These are phyloP conservation scores for Calcarius lapponicus DNA, from an alignment of 2,797 vertebrate species.

Conservation along the genomic window DNA sequence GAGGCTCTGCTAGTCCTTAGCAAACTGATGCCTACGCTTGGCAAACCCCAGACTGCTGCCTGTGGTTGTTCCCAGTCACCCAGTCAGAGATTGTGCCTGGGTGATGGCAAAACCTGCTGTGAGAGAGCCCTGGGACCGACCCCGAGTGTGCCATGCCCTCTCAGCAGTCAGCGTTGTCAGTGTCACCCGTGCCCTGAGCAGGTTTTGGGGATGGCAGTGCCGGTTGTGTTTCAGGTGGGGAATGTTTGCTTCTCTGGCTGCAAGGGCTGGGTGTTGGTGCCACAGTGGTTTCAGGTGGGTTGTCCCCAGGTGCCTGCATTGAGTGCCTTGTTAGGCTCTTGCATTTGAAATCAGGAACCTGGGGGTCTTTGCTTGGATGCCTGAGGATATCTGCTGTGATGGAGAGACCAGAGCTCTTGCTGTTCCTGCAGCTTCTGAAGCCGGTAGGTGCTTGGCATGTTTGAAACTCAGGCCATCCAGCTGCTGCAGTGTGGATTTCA, in stretches of 20 bases:
- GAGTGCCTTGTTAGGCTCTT: neutral
- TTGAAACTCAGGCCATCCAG: neutral
- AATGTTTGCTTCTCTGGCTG: accelerated
- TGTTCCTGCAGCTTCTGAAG: neutral
- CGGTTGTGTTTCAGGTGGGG: neutral
- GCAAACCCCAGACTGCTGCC: neutral
- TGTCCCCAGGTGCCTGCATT: neutral
- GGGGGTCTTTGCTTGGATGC: neutral
- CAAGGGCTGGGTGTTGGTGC: too few species aligned
- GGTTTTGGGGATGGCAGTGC: neutral
- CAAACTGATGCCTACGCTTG: neutral
- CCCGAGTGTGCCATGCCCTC: accelerated
- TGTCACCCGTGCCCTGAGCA: neutral
- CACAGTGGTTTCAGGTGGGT: accelerated
- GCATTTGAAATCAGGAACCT: neutral
- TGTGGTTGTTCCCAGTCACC: neutral
- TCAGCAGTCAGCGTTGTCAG: accelerated
- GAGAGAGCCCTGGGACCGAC: accelerated
- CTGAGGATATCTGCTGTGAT: neutral
- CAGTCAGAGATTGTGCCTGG: neutral
- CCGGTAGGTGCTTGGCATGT: neutral
- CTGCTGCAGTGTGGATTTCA: neutral
- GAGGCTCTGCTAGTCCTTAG: neutral
- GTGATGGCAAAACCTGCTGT: accelerated
- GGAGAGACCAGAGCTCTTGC: neutral